A percentile compares a stretch with the other conserved stretches of the same genome.
Evolutionary conservation across 1,140 invertebrate species (phyloP).

Genomic region (Euglossa dilemma): DNA sequence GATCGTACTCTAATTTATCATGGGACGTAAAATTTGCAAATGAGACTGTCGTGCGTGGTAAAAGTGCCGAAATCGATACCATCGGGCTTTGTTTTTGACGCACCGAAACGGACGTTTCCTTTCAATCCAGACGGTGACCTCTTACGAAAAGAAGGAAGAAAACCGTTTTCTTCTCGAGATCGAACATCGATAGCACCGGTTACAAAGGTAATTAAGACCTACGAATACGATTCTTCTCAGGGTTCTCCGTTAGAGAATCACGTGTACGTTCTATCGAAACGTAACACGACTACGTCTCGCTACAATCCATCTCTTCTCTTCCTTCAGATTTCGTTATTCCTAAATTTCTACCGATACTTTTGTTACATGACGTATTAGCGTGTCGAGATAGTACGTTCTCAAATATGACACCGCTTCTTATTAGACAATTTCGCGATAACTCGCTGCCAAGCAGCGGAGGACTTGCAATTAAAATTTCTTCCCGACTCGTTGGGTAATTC

Average conservation of each 20-base stretch:
- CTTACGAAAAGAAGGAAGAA: not conserved
- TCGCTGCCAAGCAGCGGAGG: not conserved
- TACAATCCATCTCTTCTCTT: too few species aligned
- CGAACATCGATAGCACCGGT: not conserved
- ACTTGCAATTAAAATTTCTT: constrained; percentile 12
- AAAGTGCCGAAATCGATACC: constrained; percentile 46
- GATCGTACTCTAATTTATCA: constrained; percentile 23
- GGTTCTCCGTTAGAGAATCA: not conserved
- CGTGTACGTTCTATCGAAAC: not conserved
- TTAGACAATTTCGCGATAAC: not conserved
- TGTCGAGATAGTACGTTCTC: not conserved
- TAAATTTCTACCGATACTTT: too few species aligned
- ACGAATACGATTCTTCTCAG: not conserved
- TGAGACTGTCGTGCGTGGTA: constrained; percentile 28
- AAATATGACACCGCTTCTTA: not conserved
- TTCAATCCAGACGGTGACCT: not conserved
- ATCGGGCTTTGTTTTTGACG: not conserved
- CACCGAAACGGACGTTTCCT: constrained; percentile 19
- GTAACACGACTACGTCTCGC: not conserved
- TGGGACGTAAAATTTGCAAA: constrained; percentile 36
- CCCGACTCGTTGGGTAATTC: constrained; percentile 7
- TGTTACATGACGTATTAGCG: too few species aligned
- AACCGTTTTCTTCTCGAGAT: not conserved
- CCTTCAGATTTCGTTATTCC: too few species aligned
- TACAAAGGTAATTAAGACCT: not conserved